Percentiles rank a stretch among this genome's conserved stretches.
Conservation (phyloP, 2,797 vertebrate species). For the Danio kyathit region DNA sequence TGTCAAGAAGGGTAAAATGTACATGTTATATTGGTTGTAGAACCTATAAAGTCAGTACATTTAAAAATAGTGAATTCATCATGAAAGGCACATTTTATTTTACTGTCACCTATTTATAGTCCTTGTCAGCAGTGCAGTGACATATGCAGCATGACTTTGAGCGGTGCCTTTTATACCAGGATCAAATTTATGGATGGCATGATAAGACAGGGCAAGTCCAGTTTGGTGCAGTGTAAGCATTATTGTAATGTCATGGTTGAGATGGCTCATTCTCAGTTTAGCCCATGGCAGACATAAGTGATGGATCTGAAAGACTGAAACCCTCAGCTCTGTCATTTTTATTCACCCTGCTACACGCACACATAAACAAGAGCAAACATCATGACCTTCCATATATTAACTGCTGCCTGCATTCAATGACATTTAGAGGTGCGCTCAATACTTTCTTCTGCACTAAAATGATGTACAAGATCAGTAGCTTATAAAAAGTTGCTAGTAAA, state of each 20-base stretch:
- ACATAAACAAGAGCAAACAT: slow-evolving; percentile 23
- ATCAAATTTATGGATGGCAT: slow-evolving; percentile 66
- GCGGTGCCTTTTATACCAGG: slow-evolving; percentile 41
- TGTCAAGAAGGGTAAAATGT: no score
- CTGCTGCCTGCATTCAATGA: neutral
- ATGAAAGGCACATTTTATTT: neutral
- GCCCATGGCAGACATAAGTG: slow-evolving; percentile 54
- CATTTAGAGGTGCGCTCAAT: neutral
- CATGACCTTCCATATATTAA: slow-evolving; percentile 17
- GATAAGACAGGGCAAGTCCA: slow-evolving; percentile 63
- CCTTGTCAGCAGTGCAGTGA: slow-evolving; percentile 3
- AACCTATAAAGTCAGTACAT: slow-evolving; percentile 22
- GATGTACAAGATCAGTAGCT: neutral
- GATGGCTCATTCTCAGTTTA: slow-evolving; percentile 61
- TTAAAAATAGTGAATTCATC: slow-evolving; percentile 8
- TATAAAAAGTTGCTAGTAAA: neutral
- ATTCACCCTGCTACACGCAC: slow-evolving; percentile 2
- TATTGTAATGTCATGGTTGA: slow-evolving; percentile 71
- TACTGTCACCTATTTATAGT: slow-evolving; percentile 36
- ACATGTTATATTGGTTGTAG: neutral
- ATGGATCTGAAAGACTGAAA: slow-evolving; percentile 58
- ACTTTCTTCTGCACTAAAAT: neutral
- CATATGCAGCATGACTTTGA: slow-evolving; percentile 65
- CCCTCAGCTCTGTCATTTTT: slow-evolving; percentile 29
- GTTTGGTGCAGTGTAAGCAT: slow-evolving; percentile 72